These are phyloP conservation scores for Mesochorus sp. DNA, from an alignment of 2,888 invertebrate species.

Conservation along the genomic window DNA sequence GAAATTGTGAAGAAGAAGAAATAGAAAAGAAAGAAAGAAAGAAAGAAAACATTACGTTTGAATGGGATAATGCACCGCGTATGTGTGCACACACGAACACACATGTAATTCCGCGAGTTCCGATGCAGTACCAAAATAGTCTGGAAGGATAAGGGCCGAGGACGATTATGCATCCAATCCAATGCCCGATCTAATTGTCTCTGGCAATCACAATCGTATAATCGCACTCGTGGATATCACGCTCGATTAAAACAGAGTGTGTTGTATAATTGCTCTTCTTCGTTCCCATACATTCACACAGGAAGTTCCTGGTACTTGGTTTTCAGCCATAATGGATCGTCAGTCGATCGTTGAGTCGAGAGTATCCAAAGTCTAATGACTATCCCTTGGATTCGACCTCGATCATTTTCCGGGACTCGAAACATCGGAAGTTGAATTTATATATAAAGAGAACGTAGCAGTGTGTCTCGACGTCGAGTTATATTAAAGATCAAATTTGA, in stretches of 20 bases:
- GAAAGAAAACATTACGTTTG: not conserved
- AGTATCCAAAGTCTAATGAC: constrained; percentile 12
- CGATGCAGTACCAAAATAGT: too few relatives aligned
- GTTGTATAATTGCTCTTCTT: constrained; percentile 15
- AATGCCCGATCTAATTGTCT: constrained; percentile 10
- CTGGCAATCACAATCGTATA: constrained; percentile 37
- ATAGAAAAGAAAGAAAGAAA: not conserved
- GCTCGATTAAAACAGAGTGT: constrained; percentile 42
- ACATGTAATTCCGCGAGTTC: not conserved
- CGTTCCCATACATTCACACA: constrained; percentile 11
- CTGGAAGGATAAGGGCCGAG: constrained; percentile 39
- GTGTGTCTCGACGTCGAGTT: too few relatives aligned
- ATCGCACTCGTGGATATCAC: constrained; percentile 46
- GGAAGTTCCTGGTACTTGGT: not conserved
- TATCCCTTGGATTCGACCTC: too few relatives aligned
- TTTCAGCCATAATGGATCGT: not conserved
- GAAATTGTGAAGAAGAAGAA: not conserved
- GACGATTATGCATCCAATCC: constrained; percentile 39
- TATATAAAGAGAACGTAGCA: too few relatives aligned
- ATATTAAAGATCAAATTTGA: too few relatives aligned
- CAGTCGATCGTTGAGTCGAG: not conserved
- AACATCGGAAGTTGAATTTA: not conserved
- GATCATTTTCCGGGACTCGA: not conserved
- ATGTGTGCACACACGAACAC: not conserved
- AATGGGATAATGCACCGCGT: not conserved